phyloP scores from a whole-genome alignment of 2,113 vertebrate species.

The Terrapene triunguis region DNA sequence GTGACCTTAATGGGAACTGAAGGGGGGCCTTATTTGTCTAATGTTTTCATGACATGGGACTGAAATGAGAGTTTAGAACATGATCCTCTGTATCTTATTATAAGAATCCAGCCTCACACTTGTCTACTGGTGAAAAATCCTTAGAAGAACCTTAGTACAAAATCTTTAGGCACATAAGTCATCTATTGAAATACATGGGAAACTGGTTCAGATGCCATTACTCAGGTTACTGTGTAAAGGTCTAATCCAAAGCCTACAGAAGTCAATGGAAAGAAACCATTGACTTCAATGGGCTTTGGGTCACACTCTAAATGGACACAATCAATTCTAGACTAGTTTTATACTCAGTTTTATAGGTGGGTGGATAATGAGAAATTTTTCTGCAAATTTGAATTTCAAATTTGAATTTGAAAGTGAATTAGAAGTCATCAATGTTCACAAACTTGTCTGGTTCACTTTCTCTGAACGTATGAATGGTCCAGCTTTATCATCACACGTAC shows the following conservation, averaged over 20 bases:
- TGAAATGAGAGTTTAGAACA: not conserved
- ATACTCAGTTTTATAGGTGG: not conserved
- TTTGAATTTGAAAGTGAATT: not conserved
- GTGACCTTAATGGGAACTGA: not conserved
- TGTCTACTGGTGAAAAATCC: not conserved
- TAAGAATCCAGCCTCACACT: not conserved
- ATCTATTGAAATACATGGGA: not conserved
- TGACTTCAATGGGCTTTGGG: not conserved
- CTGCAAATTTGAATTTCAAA: not conserved
- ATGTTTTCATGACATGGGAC: not conserved
- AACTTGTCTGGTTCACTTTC: not conserved
- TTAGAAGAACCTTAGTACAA: not conserved
- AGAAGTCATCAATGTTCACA: not conserved
- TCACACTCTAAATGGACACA: slow-evolving; percentile 18
- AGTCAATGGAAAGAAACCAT: not conserved
- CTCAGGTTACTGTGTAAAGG: fast-evolving
- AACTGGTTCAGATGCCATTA: not conserved
- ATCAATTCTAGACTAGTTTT: not conserved
- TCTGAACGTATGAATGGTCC: not conserved
- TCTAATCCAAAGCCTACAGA: not conserved
- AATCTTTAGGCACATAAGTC: not conserved
- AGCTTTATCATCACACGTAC: not conserved
- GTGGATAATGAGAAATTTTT: not conserved
- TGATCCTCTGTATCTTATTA: not conserved
- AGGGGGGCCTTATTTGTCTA: not conserved